These are phyloP conservation scores for Achlya flavicornis DNA, from an alignment of 2,888 invertebrate species.

Conservation along the genomic window DNA sequence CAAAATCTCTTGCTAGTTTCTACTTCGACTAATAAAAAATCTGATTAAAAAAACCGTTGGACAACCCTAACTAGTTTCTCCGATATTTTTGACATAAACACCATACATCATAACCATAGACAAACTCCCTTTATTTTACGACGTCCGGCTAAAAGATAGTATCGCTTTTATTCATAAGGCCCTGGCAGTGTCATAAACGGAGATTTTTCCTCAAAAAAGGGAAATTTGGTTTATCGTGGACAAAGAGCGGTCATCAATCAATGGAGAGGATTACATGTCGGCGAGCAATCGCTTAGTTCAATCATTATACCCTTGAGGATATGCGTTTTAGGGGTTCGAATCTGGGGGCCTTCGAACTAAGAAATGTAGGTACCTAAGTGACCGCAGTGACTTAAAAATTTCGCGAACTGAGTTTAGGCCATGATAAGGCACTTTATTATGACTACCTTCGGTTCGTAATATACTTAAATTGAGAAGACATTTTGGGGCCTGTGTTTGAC, in stretches of 20 bases:
- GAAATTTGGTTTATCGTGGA: conserved; percentile 58
- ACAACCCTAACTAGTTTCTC: not conserved
- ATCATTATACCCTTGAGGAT: conserved; percentile 64
- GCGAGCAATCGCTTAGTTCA: conserved; percentile 58
- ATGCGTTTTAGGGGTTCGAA: conserved; percentile 20
- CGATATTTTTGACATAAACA: not conserved
- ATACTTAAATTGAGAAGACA: too few species aligned
- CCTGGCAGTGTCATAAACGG: conserved; percentile 19
- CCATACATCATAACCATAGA: not conserved
- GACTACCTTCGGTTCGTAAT: too few species aligned
- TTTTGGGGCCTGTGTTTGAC: too few species aligned
- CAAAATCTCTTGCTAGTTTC: not conserved
- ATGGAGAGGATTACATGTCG: conserved; percentile 58
- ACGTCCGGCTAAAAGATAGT: conserved; percentile 37
- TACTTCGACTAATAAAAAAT: not conserved
- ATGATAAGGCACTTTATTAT: too few species aligned
- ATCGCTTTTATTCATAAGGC: conserved; percentile 31
- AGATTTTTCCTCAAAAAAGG: conserved; percentile 64
- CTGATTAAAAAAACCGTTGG: not conserved
- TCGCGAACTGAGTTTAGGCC: too few species aligned
- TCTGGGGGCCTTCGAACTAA: not conserved
- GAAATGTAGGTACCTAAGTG: too few species aligned
- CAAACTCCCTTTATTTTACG: conserved; percentile 20
- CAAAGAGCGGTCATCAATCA: conserved; percentile 72
- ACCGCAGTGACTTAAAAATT: not conserved